Base-by-base conservation (phyloP, 1,140 invertebrate species). In the Sinonovacula constricta region DNA sequence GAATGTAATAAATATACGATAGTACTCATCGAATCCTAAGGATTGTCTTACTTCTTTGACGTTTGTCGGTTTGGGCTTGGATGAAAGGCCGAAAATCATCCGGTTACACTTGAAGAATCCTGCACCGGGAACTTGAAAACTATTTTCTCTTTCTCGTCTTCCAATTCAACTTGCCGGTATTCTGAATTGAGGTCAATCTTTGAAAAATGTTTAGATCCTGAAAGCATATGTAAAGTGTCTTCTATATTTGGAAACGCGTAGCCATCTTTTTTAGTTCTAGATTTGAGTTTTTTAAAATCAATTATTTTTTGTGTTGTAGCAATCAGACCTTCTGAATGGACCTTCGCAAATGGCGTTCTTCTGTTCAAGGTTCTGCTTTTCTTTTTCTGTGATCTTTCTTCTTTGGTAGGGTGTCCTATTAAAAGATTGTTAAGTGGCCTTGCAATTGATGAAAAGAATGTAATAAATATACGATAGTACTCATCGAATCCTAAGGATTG, bases 141-240 rank as follows among this genome's bases (percentile, higher is more conserved):
- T n/a, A n/a, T n/a, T 84, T 10, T 86, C 26, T 12, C 83, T 54
- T 22, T 80, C 22, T 12, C n/a, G 51, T 15, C 77, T 83, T 77
- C 84, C 81, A 49, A 80, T 83, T 62, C 79, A 81, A 34, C 66
- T 28, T 51, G 54, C 80, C 26, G 69, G 45, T 7, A 81, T 74
- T 0, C 67, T 30, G n/a, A n/a, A n/a, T n/a, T n/a, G n/a, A n/a
- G n/a, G 1, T 59, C n/a, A n/a, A n/a, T n/a, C n/a, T n/a, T n/a
- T n/a, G n/a, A n/a, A n/a, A n/a, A n/a, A n/a, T n/a, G n/a, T n/a
- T n/a, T n/a, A n/a, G n/a, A n/a, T n/a, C n/a, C n/a, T n/a, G n/a
- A n/a, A n/a, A n/a, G n/a, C n/a, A n/a, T n/a, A n/a, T n/a, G n/a
- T n/a, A n/a, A n/a, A n/a, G n/a, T n/a, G n/a, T n/a, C n/a, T n/a